Evolutionary conservation across 1,140 invertebrate species (phyloP), one percentile per base, ranked within the genome.

Genomic region (Anoplolepis gracilipes): DNA sequence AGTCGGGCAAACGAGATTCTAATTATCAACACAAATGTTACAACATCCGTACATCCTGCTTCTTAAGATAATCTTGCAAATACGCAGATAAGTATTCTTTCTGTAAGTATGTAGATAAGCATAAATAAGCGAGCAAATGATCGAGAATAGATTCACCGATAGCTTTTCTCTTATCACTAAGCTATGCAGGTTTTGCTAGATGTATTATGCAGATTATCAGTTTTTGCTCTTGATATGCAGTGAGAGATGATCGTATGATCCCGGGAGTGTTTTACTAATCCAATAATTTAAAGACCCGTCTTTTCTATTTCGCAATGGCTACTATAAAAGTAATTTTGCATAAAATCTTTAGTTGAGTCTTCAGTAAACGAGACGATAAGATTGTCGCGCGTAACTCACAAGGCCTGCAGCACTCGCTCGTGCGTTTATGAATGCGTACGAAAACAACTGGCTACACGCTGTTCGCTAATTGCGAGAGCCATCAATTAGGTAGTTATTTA

Each of bases 401-500:
- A n/a, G n/a, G n/a, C n/a, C n/a, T n/a, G n/a, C 42, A 33, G 33
- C 10, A 16, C 11, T 25, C 16, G 30, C 33, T 36, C 62, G 46
- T 28, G 33, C 65, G 33, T 81, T 70, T 33, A 42, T 33, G 16
- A 81, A 36, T 22, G 65, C 30, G 28, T 28, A 64, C 8, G 42
- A 73, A 73, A 82, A 59, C 28, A 16, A 53, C 67, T 69, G 57
- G 11, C 13, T 11, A 36, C 67, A 46, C 19, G 53, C 49, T 64
- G 75, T 25, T 49, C 57, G 75, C 75, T 89, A 89, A 88, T 89
- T 88, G 30, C 62, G 30, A 53, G 6, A 16, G 28, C 55, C 76
- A 77, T 88, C 88, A 70, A 85, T 89, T 89, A 88, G 53, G 57
- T 55, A 76, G 62, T 64, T 55, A 62, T 73, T 88, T 81, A 87